Base-by-base conservation (phyloP, 2,797 vertebrate genomes). In the Sebastes kiyomatsui region DNA sequence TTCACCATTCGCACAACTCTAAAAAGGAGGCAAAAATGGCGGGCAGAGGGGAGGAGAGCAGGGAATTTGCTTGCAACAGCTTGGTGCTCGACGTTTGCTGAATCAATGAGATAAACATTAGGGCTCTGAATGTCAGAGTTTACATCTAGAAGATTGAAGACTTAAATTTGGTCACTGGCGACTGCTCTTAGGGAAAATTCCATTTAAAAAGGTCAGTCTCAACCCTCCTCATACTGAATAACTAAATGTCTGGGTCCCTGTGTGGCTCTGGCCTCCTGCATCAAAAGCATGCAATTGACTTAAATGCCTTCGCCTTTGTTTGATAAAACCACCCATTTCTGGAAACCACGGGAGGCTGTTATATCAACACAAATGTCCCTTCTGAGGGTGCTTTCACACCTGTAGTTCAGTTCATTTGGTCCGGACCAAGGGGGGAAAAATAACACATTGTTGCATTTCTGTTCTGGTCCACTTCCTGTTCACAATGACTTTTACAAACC, bases 81-180 rank as follows among this genome's bases (percentile, higher is more conserved):
- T 71, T 70, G 71, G 66, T 87, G 84, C 87, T 90, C 84, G 92
- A 88, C 77, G 89, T 91, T 94, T 92, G 84, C 88, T 82, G 88
- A 94, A 96, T 96, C 95, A 94, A 95, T 96, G 90, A 95, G 91
- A 95, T 94, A 94, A 94, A 95, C 94, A 93, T 81, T 83, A 81
- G 56, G 86, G 72, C 77, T 92, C 88, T 94, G 94, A 96, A 96
- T 95, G 95, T 95, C 96, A 96, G 85, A 76, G 91, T 94, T 93
- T 91, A 89, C 93, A 92, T 94, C 90, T 89, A 85, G 79, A 89
- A 92, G 94, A 94, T 82, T 88, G 91, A 95, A 84, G 90, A 90
- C 93, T 92, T 92, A 90, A 91, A 92, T 92, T 90, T 91, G 88
- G 89, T 92, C 90, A 83, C 86, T 88, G 74, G 91, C 72, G 66